phyloP scores from a whole-genome alignment of 2,797 vertebrate genomes.

The Falco cherrug region DNA sequence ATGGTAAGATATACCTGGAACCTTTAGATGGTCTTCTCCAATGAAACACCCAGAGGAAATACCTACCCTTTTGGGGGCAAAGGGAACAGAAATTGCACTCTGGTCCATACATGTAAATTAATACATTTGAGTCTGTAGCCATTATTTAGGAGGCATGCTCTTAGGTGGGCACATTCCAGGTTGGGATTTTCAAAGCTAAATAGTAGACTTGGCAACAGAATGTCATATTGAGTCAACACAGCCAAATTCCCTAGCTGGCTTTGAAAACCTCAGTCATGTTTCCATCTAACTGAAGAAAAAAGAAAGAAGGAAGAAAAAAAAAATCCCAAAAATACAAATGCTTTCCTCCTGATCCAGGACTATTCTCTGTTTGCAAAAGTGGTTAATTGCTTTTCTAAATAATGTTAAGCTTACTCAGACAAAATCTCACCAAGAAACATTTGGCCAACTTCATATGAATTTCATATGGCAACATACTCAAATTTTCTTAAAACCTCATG shows the following conservation, averaged over 20 bases:
- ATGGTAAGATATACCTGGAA: background rate
- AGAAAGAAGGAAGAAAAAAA: background rate
- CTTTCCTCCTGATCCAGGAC: background rate
- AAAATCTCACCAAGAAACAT: background rate
- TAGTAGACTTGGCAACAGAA: background rate
- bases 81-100: background rate
- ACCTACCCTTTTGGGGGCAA: background rate
- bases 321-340: background rate
- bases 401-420: background rate
- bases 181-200: background rate
- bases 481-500: background rate
- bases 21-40: background rate
- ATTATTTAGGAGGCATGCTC: background rate
- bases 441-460: background rate
- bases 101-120: background rate
- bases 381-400: background rate
- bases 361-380: background rate
- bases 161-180: background rate
- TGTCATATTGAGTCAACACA: background rate
- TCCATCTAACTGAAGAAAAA: background rate
- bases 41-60: background rate
- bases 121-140: background rate
- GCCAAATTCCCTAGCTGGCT: background rate
- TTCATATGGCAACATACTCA: background rate
- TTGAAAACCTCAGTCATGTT: background rate